Conservation (phyloP, 2,797 vertebrate species). For the Schizopygopsis malacanthus region DNA sequence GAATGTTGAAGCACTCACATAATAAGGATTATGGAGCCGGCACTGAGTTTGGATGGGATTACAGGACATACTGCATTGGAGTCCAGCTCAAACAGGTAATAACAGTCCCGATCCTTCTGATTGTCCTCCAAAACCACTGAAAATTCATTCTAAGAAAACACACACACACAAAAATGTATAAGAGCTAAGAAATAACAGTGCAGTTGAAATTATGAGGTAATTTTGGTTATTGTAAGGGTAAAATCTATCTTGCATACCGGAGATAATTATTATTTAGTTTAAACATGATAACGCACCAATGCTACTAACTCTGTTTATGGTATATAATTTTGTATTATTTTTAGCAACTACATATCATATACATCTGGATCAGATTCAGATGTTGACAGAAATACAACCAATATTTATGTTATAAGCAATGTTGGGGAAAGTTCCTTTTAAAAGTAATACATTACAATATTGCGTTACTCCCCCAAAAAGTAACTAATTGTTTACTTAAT, state of each 20-base stretch:
- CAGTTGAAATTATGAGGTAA: background rate
- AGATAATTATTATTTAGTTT: background rate
- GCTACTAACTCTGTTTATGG: background rate
- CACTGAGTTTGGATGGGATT: slow-evolving; percentile 82
- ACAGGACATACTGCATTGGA: slow-evolving; percentile 84
- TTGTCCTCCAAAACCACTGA: slow-evolving; percentile 82
- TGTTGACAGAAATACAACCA: background rate
- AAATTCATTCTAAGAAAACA: slow-evolving; percentile 78
- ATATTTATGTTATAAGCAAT: background rate
- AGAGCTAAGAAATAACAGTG: background rate
- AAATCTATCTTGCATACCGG: background rate
- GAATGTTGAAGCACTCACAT: slow-evolving; percentile 81
- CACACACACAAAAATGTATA: background rate
- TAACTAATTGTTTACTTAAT: too few relatives aligned
- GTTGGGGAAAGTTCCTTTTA: too few relatives aligned
- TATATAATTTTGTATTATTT: background rate
- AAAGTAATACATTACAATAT: too few relatives aligned
- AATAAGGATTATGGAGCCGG: slow-evolving; percentile 90
- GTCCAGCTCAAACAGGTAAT: slow-evolving; percentile 95
- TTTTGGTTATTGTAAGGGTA: background rate
- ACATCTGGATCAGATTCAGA: background rate
- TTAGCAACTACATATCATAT: background rate
- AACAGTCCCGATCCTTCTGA: slow-evolving; percentile 80
- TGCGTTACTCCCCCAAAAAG: too few relatives aligned
- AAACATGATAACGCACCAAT: background rate